Evolutionary conservation across 2,113 vertebrate genomes (phyloP).

Genomic region (Calidris pygmaea): DNA sequence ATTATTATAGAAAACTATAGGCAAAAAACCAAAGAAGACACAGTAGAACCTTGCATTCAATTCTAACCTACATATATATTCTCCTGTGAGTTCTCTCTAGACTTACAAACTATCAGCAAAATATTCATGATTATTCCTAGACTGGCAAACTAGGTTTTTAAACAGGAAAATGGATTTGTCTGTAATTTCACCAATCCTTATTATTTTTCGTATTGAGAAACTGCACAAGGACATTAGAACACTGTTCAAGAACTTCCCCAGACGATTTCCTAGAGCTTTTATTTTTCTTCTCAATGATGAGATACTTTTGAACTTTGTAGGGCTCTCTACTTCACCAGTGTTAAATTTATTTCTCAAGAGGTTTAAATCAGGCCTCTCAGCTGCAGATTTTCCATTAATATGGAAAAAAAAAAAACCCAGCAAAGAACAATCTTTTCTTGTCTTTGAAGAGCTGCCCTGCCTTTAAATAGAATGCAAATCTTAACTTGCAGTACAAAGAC

Average conservation of each 20-base stretch:
- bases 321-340: background rate
- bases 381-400: background rate
- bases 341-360: background rate
- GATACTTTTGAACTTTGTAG: background rate
- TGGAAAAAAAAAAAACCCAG: too few relatives aligned
- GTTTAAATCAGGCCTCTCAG: background rate
- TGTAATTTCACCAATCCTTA: background rate
- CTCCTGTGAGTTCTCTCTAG: background rate
- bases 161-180: background rate
- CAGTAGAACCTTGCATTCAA: background rate
- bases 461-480: background rate
- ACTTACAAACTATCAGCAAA: background rate
- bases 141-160: background rate
- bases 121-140: background rate
- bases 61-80: background rate
- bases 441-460: background rate
- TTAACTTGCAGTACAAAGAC: background rate
- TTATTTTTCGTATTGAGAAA: background rate
- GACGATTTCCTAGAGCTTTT: background rate
- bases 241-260: background rate
- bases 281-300: background rate
- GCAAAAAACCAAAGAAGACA: background rate
- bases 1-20: background rate
- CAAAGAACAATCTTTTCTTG: background rate
- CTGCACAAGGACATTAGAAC: background rate